Base-by-base conservation (phyloP, 2,113 vertebrate genomes). In the Xiphias gladius region DNA sequence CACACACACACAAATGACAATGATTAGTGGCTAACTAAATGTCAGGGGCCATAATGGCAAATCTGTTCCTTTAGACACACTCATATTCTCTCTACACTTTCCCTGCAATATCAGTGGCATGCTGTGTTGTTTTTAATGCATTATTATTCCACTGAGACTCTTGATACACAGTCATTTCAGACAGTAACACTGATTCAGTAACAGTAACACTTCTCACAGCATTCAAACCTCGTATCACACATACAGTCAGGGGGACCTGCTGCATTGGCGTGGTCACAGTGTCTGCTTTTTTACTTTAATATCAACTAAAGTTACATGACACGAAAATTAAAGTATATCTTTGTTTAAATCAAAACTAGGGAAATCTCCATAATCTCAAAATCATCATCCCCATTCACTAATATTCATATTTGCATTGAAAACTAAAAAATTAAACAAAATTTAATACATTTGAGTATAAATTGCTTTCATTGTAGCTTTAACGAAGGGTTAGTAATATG, bases 21-120 rank as follows among this genome's bases (percentile, higher is more conserved):
- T 90, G 89, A 92, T 91, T 90, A 90, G 88, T 83, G 76, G 67
- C 79, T 84, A 86, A 85, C 84, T 91, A 94, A 93, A 92, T 92
- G 86, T 87, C 88, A 92, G 79, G 82, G 86, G 80, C 72, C 86
- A 89, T 90, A 80, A 89, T 86, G 77, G 88, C 88, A 87, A 90
- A 91, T 87, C 82, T 90, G 85, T 87, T 90, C 68, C 86, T 90
- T 82, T 85, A 76, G 82, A 88, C 80, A 79, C 83, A 73, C 83
- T 88, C 86, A 37, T 37, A 86, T 88, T 90, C 85, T 83, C 75
- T 46, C 64, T n/a, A 66, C 64, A 63, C 62, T 82, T 41, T 75
- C 32, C 19, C 55, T 55, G 43, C 41, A 82, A 76, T 76, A 87
- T 85, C 77, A 87, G 22, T 64, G 28, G 64, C 69, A 83, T 39